phyloP scores from a whole-genome alignment of 1,140 invertebrate species.

The Drosophila nikananu region DNA sequence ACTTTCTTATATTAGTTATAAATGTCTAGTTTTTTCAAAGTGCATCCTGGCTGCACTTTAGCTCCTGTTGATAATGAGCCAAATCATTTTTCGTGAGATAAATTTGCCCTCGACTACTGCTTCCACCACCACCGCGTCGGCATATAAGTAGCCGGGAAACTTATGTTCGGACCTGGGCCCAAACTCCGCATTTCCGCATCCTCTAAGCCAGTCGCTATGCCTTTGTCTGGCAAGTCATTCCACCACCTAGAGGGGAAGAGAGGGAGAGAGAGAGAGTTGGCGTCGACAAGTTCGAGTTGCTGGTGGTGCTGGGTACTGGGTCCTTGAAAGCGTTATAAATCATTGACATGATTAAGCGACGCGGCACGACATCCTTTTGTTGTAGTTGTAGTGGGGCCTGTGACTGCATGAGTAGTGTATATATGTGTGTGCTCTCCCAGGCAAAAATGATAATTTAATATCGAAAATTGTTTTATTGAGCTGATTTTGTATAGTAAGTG shows the following conservation, averaged over 20 bases:
- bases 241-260: slow-evolving; percentile 22
- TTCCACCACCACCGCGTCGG: slow-evolving; percentile 18
- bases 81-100: slow-evolving; percentile 83
- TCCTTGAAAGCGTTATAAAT: slow-evolving; percentile 84
- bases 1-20: not conserved
- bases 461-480: slow-evolving; percentile 81
- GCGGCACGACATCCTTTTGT: slow-evolving; percentile 80
- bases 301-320: slow-evolving; percentile 69
- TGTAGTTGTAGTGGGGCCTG: slow-evolving; percentile 42
- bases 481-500: slow-evolving; percentile 42
- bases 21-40: not conserved
- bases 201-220: slow-evolving; percentile 50
- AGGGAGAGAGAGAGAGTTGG: slow-evolving; percentile 28
- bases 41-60: slow-evolving; percentile 57
- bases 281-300: slow-evolving; percentile 79
- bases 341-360: slow-evolving; percentile 83
- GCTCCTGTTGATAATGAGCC: slow-evolving; percentile 81
- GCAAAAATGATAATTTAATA: slow-evolving; percentile 78
- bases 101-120: slow-evolving; percentile 55
- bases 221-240: slow-evolving; percentile 65
- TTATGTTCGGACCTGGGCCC: slow-evolving; percentile 64
- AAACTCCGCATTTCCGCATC: slow-evolving; percentile 12
- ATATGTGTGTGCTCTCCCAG: slow-evolving; percentile 14
- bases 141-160: slow-evolving; percentile 80
- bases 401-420: not conserved